Conservation (phyloP, 2,888 invertebrate genomes). For the Serrognathus titanus region DNA sequence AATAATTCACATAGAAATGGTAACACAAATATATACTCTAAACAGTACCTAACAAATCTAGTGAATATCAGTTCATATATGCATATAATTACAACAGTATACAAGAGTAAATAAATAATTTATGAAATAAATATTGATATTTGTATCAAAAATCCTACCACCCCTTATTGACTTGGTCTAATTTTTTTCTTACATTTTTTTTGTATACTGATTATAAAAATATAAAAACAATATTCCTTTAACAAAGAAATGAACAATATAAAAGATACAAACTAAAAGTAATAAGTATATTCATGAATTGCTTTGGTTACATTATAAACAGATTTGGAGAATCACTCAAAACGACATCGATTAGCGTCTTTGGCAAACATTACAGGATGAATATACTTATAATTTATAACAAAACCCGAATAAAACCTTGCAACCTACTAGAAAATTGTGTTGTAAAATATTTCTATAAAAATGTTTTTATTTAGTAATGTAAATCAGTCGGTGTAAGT, state of each 20-base stretch:
- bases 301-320: not conserved
- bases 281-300: not conserved
- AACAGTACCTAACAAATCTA: slow-evolving; percentile 12
- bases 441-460: slow-evolving; percentile 1
- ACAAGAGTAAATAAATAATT: slow-evolving; percentile 13
- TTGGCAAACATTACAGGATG: not conserved
- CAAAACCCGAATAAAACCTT: not conserved
- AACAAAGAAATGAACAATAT: not conserved
- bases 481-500: slow-evolving; percentile 1
- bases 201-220: not conserved
- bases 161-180: not conserved
- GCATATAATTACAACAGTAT: slow-evolving; percentile 3
- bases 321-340: not conserved
- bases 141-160: slow-evolving; percentile 14
- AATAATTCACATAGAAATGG: not conserved
- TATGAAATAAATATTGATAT: slow-evolving; percentile 17
- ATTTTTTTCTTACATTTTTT: not conserved
- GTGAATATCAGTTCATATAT: slow-evolving; percentile 16
- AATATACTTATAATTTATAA: not conserved
- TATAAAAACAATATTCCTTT: not conserved
- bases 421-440: not conserved
- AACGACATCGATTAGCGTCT: not conserved
- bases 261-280: not conserved
- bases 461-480: not conserved
- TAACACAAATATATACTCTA: slow-evolving; percentile 12